phyloP scores from a whole-genome alignment of 2,888 invertebrate genomes.

The Labia minor region DNA sequence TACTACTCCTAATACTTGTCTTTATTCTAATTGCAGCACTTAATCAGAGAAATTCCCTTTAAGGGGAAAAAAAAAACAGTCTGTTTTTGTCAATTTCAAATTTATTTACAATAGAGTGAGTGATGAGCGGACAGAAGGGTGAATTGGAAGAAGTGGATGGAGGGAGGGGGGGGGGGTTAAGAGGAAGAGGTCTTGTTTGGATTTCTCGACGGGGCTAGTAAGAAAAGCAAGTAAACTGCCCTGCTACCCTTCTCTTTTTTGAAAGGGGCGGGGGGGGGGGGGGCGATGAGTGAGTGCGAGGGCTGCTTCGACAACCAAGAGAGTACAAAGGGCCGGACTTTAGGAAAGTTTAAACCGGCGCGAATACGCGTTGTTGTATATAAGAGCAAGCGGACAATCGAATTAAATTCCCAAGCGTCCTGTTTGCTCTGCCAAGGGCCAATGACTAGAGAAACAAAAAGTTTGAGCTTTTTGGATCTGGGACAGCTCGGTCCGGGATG shows the following conservation, averaged over 20 bases:
- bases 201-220: neutral
- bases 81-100: no score
- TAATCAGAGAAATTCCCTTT: no score
- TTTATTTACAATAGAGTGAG: no score
- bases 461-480: conserved; percentile 15
- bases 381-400: conserved; percentile 22
- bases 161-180: no score
- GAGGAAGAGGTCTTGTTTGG: no score
- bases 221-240: neutral
- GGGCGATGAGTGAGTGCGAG: no score
- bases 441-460: conserved; percentile 22
- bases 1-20: no score
- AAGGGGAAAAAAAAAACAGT: no score
- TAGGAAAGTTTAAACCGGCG: neutral
- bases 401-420: conserved; percentile 25
- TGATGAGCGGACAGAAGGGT: no score
- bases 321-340: neutral
- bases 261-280: neutral
- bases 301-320: neutral
- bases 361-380: neutral
- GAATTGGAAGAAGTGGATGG: no score
- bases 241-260: neutral
- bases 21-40: no score
- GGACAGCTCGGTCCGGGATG: no score
- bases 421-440: conserved; percentile 20